phyloP scores from a whole-genome alignment of 2,888 invertebrate genomes.

The Nipponacmea schrenckii region DNA sequence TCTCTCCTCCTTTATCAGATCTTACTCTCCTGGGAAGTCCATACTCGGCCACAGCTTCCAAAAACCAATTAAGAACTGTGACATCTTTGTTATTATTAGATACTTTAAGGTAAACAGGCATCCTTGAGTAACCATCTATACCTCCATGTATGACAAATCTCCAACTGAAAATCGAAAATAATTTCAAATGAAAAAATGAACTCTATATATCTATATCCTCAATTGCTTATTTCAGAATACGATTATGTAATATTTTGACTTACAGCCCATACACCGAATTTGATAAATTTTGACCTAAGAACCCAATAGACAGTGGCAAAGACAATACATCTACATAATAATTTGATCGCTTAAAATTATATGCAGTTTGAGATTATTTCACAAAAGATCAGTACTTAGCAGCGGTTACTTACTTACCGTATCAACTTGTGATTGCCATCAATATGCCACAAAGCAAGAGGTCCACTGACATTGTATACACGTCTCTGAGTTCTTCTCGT shows the following conservation, averaged over 20 bases:
- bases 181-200: not conserved
- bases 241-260: too few species aligned
- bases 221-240: too few species aligned
- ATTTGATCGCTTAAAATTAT: too few species aligned
- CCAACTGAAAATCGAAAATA: slow-evolving; percentile 32
- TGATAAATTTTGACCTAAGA: too few species aligned
- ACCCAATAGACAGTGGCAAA: too few species aligned
- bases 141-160: slow-evolving; percentile 36
- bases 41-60: slow-evolving; percentile 30
- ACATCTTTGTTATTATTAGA: slow-evolving; percentile 30
- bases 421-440: slow-evolving; percentile 15
- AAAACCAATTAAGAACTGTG: slow-evolving; percentile 30
- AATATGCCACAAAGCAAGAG: slow-evolving; percentile 23
- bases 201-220: too few species aligned
- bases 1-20: slow-evolving; percentile 38
- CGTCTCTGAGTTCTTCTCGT: slow-evolving; percentile 18
- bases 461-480: slow-evolving; percentile 23
- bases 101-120: slow-evolving; percentile 32
- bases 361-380: too few species aligned
- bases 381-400: too few species aligned
- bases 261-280: too few species aligned
- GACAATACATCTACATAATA: too few species aligned
- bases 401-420: not conserved
- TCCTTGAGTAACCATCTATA: slow-evolving; percentile 36
- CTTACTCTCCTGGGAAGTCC: slow-evolving; percentile 31